These are phyloP conservation scores for Australoheros scitulus DNA, from an alignment of 2,113 vertebrate genomes.

Conservation along the genomic window DNA sequence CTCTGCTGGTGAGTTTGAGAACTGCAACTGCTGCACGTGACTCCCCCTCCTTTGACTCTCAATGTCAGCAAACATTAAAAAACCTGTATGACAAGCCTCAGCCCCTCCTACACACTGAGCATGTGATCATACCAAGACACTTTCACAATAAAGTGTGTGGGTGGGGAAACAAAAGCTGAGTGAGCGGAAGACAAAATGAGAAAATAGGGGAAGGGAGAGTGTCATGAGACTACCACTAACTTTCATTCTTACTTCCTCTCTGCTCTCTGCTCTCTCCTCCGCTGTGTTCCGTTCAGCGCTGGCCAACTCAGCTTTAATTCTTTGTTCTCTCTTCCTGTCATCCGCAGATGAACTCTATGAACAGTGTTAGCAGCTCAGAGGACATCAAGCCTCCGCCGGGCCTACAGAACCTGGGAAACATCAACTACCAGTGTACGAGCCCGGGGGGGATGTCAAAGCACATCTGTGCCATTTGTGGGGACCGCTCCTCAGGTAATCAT, in stretches of 20 bases:
- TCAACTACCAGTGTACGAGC: constrained; percentile 89
- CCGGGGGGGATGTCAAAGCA: constrained; percentile 93
- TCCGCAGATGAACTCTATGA: constrained; percentile 88
- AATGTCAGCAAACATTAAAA: constrained; percentile 54
- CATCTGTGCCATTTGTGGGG: constrained; percentile 96
- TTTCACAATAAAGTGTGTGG: constrained; percentile 66
- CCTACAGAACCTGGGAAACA: constrained; percentile 83
- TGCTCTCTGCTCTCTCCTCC: constrained; percentile 43
- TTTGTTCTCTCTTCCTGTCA: constrained; percentile 43
- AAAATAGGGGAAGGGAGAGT: constrained; percentile 60
- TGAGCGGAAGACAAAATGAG: constrained; percentile 46
- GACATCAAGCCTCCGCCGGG: constrained; percentile 92
- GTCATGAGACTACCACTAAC: constrained; percentile 47
- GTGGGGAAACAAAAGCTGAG: constrained; percentile 33
- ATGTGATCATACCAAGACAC: constrained; percentile 62
- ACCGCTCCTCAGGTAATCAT: constrained; percentile 92
- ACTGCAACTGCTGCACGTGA: constrained; percentile 21
- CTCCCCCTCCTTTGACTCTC: constrained; percentile 8
- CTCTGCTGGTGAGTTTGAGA: constrained; percentile 49
- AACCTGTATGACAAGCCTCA: constrained; percentile 63
- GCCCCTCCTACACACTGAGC: constrained; percentile 46
- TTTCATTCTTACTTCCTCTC: constrained; percentile 51
- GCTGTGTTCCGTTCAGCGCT: constrained; percentile 16
- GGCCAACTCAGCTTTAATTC: constrained; percentile 9
- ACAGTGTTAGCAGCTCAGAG: constrained; percentile 86